Evolutionary conservation across 2,888 invertebrate genomes (phyloP).

Genomic region (Ceraclea dissimilis): DNA sequence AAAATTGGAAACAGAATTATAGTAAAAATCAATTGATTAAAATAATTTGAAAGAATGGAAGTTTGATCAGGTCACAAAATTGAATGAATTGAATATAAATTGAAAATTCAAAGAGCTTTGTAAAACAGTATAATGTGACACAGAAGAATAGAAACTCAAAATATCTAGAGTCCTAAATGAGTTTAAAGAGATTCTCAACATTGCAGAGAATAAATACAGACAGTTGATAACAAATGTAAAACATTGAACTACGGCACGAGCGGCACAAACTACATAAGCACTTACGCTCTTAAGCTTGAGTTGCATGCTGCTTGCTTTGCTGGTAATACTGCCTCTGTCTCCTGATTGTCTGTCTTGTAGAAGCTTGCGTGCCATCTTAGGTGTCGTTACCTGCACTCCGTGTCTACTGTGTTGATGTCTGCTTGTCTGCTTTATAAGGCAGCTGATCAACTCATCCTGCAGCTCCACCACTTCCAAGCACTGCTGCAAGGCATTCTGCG

Average conservation of each 20-base stretch:
- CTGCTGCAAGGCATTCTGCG: conserved; percentile 91
- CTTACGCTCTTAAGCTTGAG: conserved; percentile 47
- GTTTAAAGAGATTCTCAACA: too few species aligned
- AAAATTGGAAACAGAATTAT: too few species aligned
- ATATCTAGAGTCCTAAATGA: too few species aligned
- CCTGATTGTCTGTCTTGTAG: conserved; percentile 12
- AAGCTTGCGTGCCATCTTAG: conserved; percentile 4
- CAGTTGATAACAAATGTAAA: not conserved
- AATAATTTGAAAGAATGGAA: too few species aligned
- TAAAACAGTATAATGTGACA: too few species aligned
- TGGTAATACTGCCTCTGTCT: conserved; percentile 9
- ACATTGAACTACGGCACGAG: conserved; percentile 1
- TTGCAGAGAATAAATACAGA: too few species aligned
- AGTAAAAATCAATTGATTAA: too few species aligned
- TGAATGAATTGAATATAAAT: too few species aligned
- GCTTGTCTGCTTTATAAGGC: conserved; percentile 86
- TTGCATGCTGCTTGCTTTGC: conserved; percentile 28
- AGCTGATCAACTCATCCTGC: conserved; percentile 88
- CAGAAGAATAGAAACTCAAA: too few species aligned
- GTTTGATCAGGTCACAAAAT: too few species aligned
- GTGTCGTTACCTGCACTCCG: conserved; percentile 72
- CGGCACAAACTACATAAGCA: conserved; percentile 26
- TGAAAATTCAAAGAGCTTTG: too few species aligned
- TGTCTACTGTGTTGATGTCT: conserved; percentile 74
- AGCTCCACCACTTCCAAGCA: conserved; percentile 85